Percentiles rank a stretch among this genome's conserved stretches.
These are phyloP conservation scores for Aphidius colemani DNA, from an alignment of 2,888 invertebrate species.

Conservation along the genomic window DNA sequence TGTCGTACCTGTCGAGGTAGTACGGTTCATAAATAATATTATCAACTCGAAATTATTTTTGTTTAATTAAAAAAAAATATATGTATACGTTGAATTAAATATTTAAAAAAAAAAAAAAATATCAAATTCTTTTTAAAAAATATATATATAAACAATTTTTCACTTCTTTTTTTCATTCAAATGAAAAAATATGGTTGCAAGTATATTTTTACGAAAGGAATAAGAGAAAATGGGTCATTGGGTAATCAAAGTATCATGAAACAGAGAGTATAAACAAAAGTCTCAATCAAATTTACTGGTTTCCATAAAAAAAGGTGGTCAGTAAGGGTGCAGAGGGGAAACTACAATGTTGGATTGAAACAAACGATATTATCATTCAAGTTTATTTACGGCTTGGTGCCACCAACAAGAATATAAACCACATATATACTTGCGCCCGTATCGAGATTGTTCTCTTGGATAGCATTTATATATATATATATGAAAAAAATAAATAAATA, in stretches of 20 bases:
- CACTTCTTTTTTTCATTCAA: neutral
- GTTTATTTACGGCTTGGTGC: slow-evolving; percentile 12
- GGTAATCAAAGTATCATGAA: slow-evolving; percentile 6
- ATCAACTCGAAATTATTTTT: no score
- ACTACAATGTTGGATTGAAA: slow-evolving; percentile 16
- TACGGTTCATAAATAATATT: no score
- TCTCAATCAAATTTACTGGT: slow-evolving; percentile 6
- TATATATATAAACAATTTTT: no score
- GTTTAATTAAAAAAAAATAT: no score
- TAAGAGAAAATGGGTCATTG: slow-evolving; percentile 11
- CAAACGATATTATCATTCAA: slow-evolving; percentile 19
- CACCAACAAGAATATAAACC: slow-evolving; percentile 5
- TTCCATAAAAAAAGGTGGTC: slow-evolving; percentile 7
- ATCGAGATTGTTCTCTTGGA: slow-evolving; percentile 4
- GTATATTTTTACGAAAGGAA: slow-evolving; percentile 2
- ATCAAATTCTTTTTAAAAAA: neutral
- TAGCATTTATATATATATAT: neutral
- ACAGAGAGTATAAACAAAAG: neutral
- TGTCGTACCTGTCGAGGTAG: no score
- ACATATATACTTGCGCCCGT: slow-evolving; percentile 2
- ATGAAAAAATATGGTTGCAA: neutral
- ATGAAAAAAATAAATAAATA: no score
- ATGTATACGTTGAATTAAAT: no score
- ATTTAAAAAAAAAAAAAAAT: neutral
- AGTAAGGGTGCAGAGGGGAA: neutral